Evolutionary conservation across 2,797 vertebrate genomes (phyloP).

Genomic region (Cephalopachus bancanus): DNA sequence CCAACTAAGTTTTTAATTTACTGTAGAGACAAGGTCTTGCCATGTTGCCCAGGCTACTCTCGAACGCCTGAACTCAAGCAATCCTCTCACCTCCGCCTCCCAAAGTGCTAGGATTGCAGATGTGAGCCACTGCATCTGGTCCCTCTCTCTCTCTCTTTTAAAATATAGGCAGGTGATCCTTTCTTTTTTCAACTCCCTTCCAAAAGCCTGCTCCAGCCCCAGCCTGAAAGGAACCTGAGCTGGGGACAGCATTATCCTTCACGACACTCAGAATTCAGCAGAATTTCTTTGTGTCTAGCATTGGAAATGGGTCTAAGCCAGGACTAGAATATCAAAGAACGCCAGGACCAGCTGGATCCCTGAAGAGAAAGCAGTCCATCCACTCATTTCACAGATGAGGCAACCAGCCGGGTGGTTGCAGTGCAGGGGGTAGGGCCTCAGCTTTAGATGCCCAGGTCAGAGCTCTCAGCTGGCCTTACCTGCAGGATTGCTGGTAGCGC

Average conservation of each 20-base stretch:
- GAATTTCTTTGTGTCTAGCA: constrained; percentile 11
- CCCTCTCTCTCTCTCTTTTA: neutral
- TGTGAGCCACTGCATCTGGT: too few relatives aligned
- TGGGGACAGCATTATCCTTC: neutral
- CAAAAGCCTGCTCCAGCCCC: neutral
- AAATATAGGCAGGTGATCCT: neutral
- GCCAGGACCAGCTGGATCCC: neutral
- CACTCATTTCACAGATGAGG: neutral
- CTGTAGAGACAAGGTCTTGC: too few relatives aligned
- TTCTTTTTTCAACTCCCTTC: neutral
- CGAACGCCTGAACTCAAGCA: too few relatives aligned
- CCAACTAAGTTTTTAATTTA: too few relatives aligned
- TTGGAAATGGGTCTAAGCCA: neutral
- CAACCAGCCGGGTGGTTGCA: neutral
- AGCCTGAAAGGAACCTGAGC: neutral
- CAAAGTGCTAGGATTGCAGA: too few relatives aligned
- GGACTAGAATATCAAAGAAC: neutral
- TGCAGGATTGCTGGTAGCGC: neutral
- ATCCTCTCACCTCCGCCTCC: too few relatives aligned
- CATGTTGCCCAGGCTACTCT: too few relatives aligned
- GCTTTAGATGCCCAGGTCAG: neutral
- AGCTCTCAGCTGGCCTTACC: neutral
- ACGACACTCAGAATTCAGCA: neutral
- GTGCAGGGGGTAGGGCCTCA: neutral
- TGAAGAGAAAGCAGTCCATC: neutral